Percentiles rank a stretch among this genome's conserved stretches.
These are phyloP conservation scores for Lycia hirtaria DNA, from an alignment of 2,888 invertebrate species.

Conservation along the genomic window DNA sequence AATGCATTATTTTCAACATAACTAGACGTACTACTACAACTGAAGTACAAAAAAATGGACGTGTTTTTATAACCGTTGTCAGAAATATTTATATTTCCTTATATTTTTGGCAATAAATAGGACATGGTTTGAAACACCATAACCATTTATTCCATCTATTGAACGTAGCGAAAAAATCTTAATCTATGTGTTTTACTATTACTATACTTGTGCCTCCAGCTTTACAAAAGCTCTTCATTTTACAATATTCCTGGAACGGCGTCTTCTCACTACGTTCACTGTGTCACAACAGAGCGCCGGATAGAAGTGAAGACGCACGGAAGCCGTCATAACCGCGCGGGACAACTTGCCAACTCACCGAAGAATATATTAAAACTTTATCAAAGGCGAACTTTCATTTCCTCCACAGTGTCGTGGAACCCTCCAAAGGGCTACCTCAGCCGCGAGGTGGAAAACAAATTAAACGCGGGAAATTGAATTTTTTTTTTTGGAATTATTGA, in stretches of 20 bases:
- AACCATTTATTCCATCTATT: no score
- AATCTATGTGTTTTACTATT: no score
- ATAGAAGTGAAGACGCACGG: constrained; percentile 48
- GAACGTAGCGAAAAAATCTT: no score
- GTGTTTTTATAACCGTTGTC: no score
- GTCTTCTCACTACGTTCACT: constrained; percentile 6
- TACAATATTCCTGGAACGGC: not conserved
- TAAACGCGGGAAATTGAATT: constrained; percentile 48
- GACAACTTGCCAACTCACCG: constrained; percentile 74
- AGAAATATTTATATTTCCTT: no score
- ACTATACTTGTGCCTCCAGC: no score
- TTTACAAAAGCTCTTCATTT: not conserved
- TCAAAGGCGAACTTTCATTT: constrained; percentile 81
- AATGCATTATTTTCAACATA: no score
- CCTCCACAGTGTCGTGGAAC: constrained; percentile 52
- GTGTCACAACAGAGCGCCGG: constrained; percentile 14
- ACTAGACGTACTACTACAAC: no score
- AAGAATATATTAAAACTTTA: constrained; percentile 85
- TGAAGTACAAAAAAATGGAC: no score
- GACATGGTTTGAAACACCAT: no score
- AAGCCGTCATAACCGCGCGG: constrained; percentile 72
- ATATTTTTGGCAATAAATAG: no score
- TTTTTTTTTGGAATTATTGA: constrained; percentile 26
- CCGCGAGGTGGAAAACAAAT: constrained; percentile 56
- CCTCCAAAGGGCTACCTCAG: constrained; percentile 34